Evolutionary conservation across 53 echinoderm and acorn worm genomes (phyloP).

Genomic region (Actinopyga echinites): DNA sequence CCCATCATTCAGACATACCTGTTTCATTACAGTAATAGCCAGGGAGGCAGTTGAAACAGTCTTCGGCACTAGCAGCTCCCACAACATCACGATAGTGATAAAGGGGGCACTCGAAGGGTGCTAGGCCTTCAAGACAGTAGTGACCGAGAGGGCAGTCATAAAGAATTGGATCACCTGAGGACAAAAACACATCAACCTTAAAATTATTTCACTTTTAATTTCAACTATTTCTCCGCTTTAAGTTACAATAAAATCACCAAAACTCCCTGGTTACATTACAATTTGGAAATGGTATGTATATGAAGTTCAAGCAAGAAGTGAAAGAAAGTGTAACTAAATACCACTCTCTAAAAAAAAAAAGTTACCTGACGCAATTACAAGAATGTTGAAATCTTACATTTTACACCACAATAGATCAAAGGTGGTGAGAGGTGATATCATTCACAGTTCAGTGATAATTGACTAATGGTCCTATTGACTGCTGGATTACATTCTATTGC

Average conservation of each 20-base stretch:
- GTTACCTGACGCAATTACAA: too few relatives aligned
- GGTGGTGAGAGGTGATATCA: too few relatives aligned
- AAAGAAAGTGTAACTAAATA: too few relatives aligned
- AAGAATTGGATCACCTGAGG: constrained; percentile 86
- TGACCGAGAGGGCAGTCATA: constrained; percentile 91
- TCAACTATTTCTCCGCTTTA: background rate
- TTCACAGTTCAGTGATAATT: too few relatives aligned
- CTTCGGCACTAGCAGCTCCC: constrained; percentile 77
- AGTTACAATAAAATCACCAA: background rate
- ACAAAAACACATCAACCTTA: too few relatives aligned
- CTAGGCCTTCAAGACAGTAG: constrained; percentile 79
- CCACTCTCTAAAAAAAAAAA: too few relatives aligned
- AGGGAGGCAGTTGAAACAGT: constrained; percentile 78
- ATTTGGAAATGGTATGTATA: background rate
- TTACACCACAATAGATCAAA: too few relatives aligned
- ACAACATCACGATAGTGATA: constrained; percentile 87
- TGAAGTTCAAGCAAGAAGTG: too few relatives aligned
- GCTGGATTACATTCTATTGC: too few relatives aligned
- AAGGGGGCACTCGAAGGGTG: constrained; percentile 82
- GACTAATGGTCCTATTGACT: too few relatives aligned
- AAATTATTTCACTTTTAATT: background rate
- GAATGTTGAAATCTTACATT: too few relatives aligned
- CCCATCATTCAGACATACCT: too few relatives aligned
- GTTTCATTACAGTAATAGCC: constrained; percentile 93
- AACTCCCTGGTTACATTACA: background rate